Evolutionary conservation across 1,140 invertebrate species (phyloP).

Genomic region (Cylas formicarius): DNA sequence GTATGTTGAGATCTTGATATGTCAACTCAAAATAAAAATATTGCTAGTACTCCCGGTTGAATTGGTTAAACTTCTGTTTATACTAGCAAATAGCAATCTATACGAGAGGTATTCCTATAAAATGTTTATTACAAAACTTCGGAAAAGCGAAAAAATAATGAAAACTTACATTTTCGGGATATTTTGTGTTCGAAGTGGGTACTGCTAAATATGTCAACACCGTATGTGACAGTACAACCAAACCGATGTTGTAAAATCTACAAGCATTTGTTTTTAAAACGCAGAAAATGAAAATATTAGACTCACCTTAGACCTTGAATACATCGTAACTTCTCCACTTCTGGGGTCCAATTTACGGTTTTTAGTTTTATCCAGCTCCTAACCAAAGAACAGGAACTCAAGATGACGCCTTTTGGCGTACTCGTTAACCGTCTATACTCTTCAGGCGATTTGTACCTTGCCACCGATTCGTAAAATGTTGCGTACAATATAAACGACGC

Average conservation of each 20-base stretch:
- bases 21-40: too few relatives aligned
- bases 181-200: slow-evolving; percentile 23
- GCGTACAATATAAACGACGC: slow-evolving; percentile 12
- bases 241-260: slow-evolving; percentile 22
- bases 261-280: not conserved
- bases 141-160: not conserved
- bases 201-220: slow-evolving; percentile 9
- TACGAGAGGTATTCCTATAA: too few relatives aligned
- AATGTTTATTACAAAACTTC: not conserved
- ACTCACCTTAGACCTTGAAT: slow-evolving; percentile 26
- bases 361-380: slow-evolving; percentile 24
- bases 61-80: too few relatives aligned
- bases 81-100: too few relatives aligned
- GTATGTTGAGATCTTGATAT: too few relatives aligned
- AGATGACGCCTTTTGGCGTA: slow-evolving; percentile 8
- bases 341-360: slow-evolving; percentile 17
- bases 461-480: slow-evolving; percentile 12
- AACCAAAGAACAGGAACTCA: slow-evolving; percentile 21
- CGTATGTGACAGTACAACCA: slow-evolving; percentile 26
- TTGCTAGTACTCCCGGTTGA: too few relatives aligned
- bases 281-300: not conserved
- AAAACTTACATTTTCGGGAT: slow-evolving; percentile 22
- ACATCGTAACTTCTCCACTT: slow-evolving; percentile 19
- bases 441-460: slow-evolving; percentile 6
- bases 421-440: slow-evolving; percentile 4